phyloP scores from a whole-genome alignment of 1,140 invertebrate species.

The Apis florea region DNA sequence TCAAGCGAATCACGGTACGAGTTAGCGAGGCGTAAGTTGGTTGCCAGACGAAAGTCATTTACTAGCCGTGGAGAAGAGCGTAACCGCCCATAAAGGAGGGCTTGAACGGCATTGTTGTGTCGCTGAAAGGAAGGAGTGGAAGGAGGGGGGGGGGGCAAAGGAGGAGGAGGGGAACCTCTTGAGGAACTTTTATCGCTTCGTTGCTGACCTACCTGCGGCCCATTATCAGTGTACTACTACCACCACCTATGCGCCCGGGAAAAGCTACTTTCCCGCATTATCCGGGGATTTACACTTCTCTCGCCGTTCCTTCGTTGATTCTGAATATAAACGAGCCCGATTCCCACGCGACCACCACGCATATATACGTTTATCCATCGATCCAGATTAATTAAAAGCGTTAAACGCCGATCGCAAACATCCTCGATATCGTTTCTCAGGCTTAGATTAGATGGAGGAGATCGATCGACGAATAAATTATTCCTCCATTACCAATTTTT shows the following conservation, averaged over 20 bases:
- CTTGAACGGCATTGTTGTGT: conserved; percentile 65
- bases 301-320: background rate
- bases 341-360: no score
- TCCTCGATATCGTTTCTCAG: background rate
- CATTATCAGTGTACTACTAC: conserved; percentile 56
- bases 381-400: background rate
- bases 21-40: conserved; percentile 37
- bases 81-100: conserved; percentile 60
- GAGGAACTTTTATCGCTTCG: conserved; percentile 73
- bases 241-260: conserved; percentile 41
- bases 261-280: conserved; percentile 58
- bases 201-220: conserved; percentile 64
- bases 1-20: conserved; percentile 43
- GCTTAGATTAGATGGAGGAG: no score
- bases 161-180: conserved; percentile 49
- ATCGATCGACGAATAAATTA: no score
- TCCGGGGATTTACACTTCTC: conserved; percentile 22
- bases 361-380: background rate
- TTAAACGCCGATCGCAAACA: background rate
- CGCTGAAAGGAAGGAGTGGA: conserved; percentile 44
- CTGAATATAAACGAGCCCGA: background rate
- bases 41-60: conserved; percentile 60
- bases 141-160: conserved; percentile 11
- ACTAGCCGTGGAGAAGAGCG: conserved; percentile 52
- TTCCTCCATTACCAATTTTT: no score